phyloP scores from a whole-genome alignment of 2,797 vertebrate genomes.

The Chloroceryle inda region DNA sequence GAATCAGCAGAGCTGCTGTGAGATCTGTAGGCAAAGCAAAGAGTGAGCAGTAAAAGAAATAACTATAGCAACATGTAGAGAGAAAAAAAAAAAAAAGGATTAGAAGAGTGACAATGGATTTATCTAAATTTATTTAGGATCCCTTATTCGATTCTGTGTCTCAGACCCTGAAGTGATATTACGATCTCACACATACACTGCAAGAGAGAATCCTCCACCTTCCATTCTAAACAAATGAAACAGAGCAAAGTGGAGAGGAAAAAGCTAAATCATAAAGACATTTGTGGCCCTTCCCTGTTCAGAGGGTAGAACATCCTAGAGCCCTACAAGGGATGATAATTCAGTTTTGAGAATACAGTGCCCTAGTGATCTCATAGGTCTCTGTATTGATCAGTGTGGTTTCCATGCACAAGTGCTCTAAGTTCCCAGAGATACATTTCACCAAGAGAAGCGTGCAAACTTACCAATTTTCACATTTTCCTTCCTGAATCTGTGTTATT shows the following conservation, averaged over 20 bases:
- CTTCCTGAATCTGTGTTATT: background rate
- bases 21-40: slow-evolving; percentile 53
- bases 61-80: background rate
- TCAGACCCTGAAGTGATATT: background rate
- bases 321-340: background rate
- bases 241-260: background rate
- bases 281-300: background rate
- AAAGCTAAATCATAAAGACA: background rate
- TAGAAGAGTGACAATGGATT: background rate
- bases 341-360: background rate
- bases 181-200: background rate
- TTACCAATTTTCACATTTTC: background rate
- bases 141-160: background rate
- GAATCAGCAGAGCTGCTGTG: slow-evolving; percentile 29
- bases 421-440: background rate
- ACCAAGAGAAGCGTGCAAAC: background rate
- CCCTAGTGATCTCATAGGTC: background rate
- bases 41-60: slow-evolving; percentile 42
- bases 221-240: background rate
- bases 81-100: background rate
- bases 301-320: background rate
- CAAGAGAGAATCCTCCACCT: background rate
- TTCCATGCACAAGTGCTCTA: background rate
- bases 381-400: background rate
- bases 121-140: slow-evolving; percentile 31